Conservation (phyloP, 1,140 invertebrate species). For the Drosophila gunungcola region DNA sequence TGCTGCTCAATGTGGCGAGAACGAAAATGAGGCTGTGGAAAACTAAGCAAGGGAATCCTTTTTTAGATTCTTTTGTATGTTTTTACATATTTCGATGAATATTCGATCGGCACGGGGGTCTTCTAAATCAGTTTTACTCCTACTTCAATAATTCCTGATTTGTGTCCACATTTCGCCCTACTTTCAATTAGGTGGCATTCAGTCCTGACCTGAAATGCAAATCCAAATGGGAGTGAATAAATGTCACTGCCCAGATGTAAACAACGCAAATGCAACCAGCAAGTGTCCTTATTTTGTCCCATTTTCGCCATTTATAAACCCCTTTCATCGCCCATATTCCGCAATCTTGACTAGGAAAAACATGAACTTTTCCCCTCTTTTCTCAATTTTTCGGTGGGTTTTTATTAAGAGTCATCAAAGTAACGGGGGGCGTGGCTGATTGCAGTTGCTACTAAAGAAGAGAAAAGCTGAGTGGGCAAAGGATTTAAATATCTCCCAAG, state of each 20-base stretch:
- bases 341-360: slow-evolving; percentile 11
- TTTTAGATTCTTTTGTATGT: not conserved
- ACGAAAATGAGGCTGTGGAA: slow-evolving; percentile 23
- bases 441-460: slow-evolving; percentile 16
- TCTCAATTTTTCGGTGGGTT: not conserved
- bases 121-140: not conserved
- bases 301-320: not conserved
- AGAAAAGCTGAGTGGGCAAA: slow-evolving; percentile 1
- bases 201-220: slow-evolving; percentile 33
- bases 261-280: slow-evolving; percentile 20
- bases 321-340: not conserved
- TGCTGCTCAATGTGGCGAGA: slow-evolving; percentile 61
- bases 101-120: not conserved
- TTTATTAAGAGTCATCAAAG: slow-evolving; percentile 29
- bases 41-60: slow-evolving; percentile 1
- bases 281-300: slow-evolving; percentile 10
- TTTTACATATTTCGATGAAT: not conserved
- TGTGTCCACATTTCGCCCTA: not conserved
- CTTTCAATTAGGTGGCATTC: slow-evolving; percentile 1
- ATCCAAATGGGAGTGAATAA: slow-evolving; percentile 42
- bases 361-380: slow-evolving; percentile 13
- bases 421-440: slow-evolving; percentile 34
- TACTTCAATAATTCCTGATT: not conserved
- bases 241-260: slow-evolving; percentile 53
- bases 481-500: slow-evolving; percentile 49